phyloP scores from a whole-genome alignment of 2,888 invertebrate species.

The Margaritifera margaritifera region DNA sequence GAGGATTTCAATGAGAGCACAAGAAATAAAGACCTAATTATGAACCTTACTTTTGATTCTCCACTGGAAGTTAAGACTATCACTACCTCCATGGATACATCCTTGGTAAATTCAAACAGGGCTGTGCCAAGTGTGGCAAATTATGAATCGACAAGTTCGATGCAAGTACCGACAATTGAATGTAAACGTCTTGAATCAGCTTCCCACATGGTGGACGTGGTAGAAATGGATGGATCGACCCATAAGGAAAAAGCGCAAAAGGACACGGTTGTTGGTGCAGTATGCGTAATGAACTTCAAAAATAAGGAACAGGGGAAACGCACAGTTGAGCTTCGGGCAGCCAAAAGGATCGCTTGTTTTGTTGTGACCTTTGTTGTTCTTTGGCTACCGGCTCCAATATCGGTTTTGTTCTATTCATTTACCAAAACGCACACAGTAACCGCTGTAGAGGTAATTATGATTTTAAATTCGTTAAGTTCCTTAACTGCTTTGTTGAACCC shows the following conservation, averaged over 20 bases:
- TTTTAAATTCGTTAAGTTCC: slow-evolving; percentile 26
- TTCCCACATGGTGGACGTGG: slow-evolving; percentile 32
- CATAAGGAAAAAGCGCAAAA: slow-evolving; percentile 28
- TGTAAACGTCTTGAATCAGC: too few species aligned
- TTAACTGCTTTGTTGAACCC: slow-evolving; percentile 40
- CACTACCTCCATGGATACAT: too few species aligned
- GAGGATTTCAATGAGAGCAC: too few species aligned
- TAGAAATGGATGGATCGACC: slow-evolving; percentile 54
- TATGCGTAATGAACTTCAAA: slow-evolving; percentile 57
- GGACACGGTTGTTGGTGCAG: slow-evolving; percentile 48
- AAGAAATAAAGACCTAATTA: too few species aligned
- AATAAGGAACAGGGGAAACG: slow-evolving; percentile 55
- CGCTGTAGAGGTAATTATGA: slow-evolving; percentile 21
- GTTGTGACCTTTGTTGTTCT: slow-evolving; percentile 35
- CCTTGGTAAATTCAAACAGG: too few species aligned
- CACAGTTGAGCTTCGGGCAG: slow-evolving; percentile 56
- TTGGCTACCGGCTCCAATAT: slow-evolving; percentile 40
- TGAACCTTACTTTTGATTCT: too few species aligned
- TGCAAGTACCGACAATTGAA: too few species aligned
- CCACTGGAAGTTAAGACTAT: too few species aligned
- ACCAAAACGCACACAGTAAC: slow-evolving; percentile 11
- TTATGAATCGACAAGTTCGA: too few species aligned
- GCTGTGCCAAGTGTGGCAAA: too few species aligned
- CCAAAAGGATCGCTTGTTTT: slow-evolving; percentile 50
- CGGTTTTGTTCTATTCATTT: slow-evolving; percentile 22